Evolutionary conservation across 2,888 invertebrate genomes (phyloP).

Genomic region (Willowsia nigromaculata): DNA sequence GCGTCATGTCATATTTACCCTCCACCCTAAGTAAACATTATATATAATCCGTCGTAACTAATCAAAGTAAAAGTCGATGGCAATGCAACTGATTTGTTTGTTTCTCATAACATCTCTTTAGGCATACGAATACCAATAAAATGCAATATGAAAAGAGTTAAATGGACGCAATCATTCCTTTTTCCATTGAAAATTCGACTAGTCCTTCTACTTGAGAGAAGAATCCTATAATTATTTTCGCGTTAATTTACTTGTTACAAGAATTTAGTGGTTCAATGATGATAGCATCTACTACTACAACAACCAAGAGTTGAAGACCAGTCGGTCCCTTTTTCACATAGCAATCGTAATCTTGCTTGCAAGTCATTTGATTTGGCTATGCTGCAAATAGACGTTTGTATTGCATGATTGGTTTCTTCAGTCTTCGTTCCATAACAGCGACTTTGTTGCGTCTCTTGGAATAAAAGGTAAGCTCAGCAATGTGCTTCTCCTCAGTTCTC

Average conservation of each 20-base stretch:
- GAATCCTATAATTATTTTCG: not conserved
- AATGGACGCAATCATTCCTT: not conserved
- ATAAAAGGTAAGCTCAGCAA: conserved; percentile 31
- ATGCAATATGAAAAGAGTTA: not conserved
- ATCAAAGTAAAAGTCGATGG: not conserved
- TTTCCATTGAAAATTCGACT: conserved; percentile 6
- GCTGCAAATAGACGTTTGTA: not conserved
- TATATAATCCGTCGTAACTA: not conserved
- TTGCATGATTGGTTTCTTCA: not conserved
- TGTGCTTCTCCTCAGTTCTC: conserved; percentile 8
- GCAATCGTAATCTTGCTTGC: not conserved
- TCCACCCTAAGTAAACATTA: not conserved
- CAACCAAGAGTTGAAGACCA: no score
- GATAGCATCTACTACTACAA: no score
- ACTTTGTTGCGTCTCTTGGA: not conserved
- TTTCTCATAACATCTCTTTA: no score
- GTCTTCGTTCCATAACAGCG: not conserved
- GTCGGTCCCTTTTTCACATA: not conserved
- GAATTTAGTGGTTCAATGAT: conserved; percentile 20
- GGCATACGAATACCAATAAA: not conserved
- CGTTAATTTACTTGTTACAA: not conserved
- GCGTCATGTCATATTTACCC: not conserved
- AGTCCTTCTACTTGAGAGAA: not conserved
- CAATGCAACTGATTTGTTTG: no score
- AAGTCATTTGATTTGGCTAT: not conserved